Evolutionary conservation across 2,113 vertebrate species (phyloP).

Genomic region (Brevimyrus niger): DNA sequence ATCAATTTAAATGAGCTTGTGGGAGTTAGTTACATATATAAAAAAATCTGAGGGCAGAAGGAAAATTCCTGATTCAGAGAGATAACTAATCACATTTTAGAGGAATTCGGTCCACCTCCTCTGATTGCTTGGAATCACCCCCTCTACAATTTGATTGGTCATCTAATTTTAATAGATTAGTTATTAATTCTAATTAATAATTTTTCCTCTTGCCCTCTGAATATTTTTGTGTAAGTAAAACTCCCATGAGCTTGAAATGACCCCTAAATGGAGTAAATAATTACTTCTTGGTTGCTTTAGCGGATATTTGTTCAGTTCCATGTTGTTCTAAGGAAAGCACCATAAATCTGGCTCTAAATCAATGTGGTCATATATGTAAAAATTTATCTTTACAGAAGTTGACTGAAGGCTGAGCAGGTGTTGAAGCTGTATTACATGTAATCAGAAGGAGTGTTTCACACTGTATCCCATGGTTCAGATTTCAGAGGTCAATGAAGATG

Average conservation of each 20-base stretch:
- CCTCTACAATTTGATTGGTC: too few species aligned
- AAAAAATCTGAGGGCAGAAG: too few species aligned
- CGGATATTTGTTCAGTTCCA: not conserved
- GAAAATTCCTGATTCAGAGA: too few species aligned
- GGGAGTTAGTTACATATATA: too few species aligned
- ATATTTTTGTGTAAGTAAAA: too few species aligned
- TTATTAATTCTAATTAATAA: too few species aligned
- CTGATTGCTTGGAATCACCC: too few species aligned
- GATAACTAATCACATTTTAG: too few species aligned
- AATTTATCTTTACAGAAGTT: not conserved
- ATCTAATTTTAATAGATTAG: too few species aligned
- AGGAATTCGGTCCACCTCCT: too few species aligned
- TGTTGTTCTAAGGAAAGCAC: not conserved
- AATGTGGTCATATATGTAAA: not conserved
- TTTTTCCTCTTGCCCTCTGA: too few species aligned
- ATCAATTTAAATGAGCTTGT: not conserved
- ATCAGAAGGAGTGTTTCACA: not conserved
- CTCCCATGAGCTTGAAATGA: not conserved
- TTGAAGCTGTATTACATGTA: not conserved
- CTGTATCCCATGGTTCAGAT: conserved; percentile 27
- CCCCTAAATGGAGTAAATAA: not conserved
- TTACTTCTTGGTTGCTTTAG: not conserved
- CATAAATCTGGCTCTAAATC: not conserved
- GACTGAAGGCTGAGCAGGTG: not conserved
- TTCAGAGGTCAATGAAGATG: conserved; percentile 32